Evolutionary conservation across 2,888 invertebrate genomes (phyloP), one percentile per base, ranked within the genome.

Genomic region (Leistus spinibarbis): DNA sequence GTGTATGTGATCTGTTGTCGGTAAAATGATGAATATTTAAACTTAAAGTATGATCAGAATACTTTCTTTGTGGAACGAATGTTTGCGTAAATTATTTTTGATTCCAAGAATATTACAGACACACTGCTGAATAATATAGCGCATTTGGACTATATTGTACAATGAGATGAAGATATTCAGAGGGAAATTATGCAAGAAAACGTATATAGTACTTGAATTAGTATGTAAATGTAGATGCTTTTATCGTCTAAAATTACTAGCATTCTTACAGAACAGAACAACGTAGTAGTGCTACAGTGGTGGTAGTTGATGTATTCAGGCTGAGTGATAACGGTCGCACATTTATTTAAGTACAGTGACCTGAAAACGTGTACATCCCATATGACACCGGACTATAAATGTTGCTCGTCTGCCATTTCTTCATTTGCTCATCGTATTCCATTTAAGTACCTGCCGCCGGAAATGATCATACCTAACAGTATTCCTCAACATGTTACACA

Each of bases 201-300:
- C n/a, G n/a, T n/a, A 40, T 40, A 40, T 40, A 10, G 10, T 40
- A 40, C 13, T 40, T 40, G 40, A 7, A 5, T 7, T 40, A 66
- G 22, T 68, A 68, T 23, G 22, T 56, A 56, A 68, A 68, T 53
- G 19, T 13, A 56, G 57, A 68, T 68, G 68, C 68, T 68, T 68
- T 68, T 68, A 68, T 68, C 68, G 68, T 68, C 54, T 68, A 68
- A 68, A 19, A 54, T 68, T 53, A 68, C 68, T 22, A 68, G 56
- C 24, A 54, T 54, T 19, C 10, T 68, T 17, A 16, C 22, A 67
- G 9, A n/a, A 54, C 66, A 66, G n/a, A n/a, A n/a, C n/a, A 24
- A 24, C 7, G 24, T 7, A 24, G 7, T 24, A 24, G 7, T 24
- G 3, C 3, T 24, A 24, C 7, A 24, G 7, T 10, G 7, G 13